phyloP scores from a whole-genome alignment of 2,797 vertebrate species.

The Anomalospiza imberbis region DNA sequence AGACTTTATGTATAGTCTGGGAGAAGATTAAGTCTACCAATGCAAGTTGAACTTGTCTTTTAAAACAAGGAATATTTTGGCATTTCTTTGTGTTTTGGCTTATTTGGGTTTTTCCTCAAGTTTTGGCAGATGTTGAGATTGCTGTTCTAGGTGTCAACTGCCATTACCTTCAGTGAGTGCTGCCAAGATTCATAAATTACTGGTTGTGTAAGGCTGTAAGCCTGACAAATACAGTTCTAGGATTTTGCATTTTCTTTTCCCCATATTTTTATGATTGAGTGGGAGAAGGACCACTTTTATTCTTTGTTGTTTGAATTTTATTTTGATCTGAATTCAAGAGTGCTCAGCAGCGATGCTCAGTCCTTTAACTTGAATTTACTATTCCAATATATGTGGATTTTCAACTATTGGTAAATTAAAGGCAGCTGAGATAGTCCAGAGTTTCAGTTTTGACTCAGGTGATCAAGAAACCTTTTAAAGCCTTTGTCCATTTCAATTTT shows the following conservation, averaged over 20 bases:
- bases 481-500: neutral
- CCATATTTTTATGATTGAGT: neutral
- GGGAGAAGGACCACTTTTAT: neutral
- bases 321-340: neutral
- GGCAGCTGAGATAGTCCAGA: neutral
- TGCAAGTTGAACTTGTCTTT: neutral
- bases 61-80: neutral
- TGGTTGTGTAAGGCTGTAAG: neutral
- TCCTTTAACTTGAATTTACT: neutral
- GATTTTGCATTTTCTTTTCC: neutral
- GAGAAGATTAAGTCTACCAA: neutral
- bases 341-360: rapidly evolving
- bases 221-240: neutral
- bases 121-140: neutral
- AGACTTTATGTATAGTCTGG: neutral
- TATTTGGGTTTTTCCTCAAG: rapidly evolving
- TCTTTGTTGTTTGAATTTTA: neutral
- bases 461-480: neutral
- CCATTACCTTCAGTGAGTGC: neutral
- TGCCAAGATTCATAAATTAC: neutral
- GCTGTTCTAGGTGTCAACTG: neutral
- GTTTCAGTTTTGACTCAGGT: neutral
- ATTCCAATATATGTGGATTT: neutral
- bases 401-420: neutral
- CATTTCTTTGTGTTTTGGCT: neutral